A percentile compares a stretch with the other conserved stretches of the same genome.
Evolutionary conservation across 2,113 vertebrate genomes (phyloP).

Genomic region (Cyanoderma ruficeps): DNA sequence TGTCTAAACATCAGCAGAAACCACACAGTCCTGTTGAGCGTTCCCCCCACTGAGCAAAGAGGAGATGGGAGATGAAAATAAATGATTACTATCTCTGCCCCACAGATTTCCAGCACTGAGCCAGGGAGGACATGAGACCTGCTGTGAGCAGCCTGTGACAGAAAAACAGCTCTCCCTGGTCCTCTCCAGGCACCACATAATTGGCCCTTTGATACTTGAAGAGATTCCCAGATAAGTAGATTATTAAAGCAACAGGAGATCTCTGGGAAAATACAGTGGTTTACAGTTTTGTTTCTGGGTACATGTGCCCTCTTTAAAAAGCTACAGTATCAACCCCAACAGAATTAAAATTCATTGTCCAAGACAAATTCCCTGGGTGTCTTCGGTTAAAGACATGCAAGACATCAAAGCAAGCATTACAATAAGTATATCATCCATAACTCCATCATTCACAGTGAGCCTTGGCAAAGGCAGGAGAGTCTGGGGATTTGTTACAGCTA

Average conservation of each 20-base stretch:
- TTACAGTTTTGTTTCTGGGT: neutral
- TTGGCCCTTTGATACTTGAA: constrained; percentile 12
- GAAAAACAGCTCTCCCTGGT: neutral
- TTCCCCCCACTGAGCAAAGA: neutral
- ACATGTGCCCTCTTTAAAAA: neutral
- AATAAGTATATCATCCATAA: neutral
- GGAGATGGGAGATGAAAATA: neutral
- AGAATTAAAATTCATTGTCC: neutral
- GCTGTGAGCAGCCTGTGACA: neutral
- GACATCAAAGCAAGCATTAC: constrained; percentile 17
- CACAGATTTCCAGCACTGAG: neutral
- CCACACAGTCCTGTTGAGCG: neutral
- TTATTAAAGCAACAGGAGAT: constrained; percentile 21
- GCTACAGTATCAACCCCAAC: neutral
- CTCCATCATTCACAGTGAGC: neutral
- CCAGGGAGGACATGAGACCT: neutral
- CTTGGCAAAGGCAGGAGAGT: neutral
- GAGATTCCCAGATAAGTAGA: constrained; percentile 1
- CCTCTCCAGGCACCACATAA: neutral
- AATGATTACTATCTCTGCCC: neutral
- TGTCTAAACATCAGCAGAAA: neutral
- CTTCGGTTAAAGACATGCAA: neutral
- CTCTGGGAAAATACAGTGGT: neutral
- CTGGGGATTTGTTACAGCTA: neutral
- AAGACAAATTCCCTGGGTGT: neutral